Base-by-base conservation (phyloP, 2,888 invertebrate species). In the Parnassius orleans region DNA sequence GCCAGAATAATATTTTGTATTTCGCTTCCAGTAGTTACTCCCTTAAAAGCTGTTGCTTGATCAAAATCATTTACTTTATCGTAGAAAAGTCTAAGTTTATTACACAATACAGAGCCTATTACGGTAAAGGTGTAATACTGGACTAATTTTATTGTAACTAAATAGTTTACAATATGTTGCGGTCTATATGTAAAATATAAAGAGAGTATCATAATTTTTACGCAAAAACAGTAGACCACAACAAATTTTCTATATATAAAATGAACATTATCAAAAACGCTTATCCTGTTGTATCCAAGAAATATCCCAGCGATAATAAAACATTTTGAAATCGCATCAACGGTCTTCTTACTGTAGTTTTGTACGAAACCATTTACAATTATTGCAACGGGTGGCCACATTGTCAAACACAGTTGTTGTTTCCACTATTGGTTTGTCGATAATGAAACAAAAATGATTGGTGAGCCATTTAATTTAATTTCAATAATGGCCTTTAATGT, bases 31-130 rank as follows among this genome's bases (percentile, higher is more conserved):
- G 14, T 11, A 9, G 42, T n/a, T 48, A 2, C 41, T 42, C 3
- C 9, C 7, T 19, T 50, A 10, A 50, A 54, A 11, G 0, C 24
- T 14, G 50, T 2, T 43, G 55, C 55, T 11, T 1, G 12, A 14
- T 60, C 60, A n/a, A 60, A 43, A 14, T 42, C 11, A 5, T 60
- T 54, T 24, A 60, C 9, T 19, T 60, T 42, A 10, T 50, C 50
- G 43, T 43, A 60, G 24, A 60, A 54, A 24, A 24, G 1, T 3
- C 24, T 48, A 15, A 54, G 10, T 60, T 54, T 60, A 0, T 54
- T 54, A n/a, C 15, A 54, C 10, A 50, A 48, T 3, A 54, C 1
- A 55, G 50, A 50, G n/a, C 48, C 48, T 24, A 43, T 1, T 54
- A 54, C 9, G 43, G 14, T 54, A 19, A 10, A 48, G 3, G 10